Percentiles rank a stretch among this genome's conserved stretches.
Conservation (phyloP, 2,113 vertebrate species). For the Hippocampus abdominalis region DNA sequence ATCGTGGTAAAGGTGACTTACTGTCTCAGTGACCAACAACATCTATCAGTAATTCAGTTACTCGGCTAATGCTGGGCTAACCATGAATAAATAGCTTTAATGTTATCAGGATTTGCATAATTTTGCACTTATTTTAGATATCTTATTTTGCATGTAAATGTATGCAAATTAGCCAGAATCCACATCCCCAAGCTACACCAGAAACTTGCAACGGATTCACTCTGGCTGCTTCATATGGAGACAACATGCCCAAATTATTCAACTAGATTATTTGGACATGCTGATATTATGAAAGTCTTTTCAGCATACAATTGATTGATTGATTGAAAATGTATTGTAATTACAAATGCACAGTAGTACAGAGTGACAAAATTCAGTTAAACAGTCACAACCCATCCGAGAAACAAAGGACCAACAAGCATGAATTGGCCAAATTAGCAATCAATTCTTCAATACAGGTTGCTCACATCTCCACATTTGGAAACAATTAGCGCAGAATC, state of each 20-base stretch:
- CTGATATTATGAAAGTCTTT: background rate
- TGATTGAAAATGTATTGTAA: too few relatives aligned
- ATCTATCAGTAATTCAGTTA: background rate
- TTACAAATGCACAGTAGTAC: too few relatives aligned
- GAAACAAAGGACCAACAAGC: too few relatives aligned
- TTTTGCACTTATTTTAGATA: conserved; percentile 28
- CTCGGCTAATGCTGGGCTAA: background rate
- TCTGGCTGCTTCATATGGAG: conserved; percentile 12
- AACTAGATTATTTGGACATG: conserved; percentile 21
- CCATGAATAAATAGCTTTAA: conserved; percentile 27
- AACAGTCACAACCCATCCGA: too few relatives aligned
- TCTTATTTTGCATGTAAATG: conserved; percentile 48
- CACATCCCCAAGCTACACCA: conserved; percentile 31
- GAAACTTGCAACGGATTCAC: conserved; percentile 19
- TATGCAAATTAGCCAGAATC: conserved; percentile 41
- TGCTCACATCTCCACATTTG: too few relatives aligned
- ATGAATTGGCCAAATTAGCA: too few relatives aligned
- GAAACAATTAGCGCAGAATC: too few relatives aligned
- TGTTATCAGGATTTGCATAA: conserved; percentile 46
- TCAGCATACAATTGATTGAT: too few relatives aligned
- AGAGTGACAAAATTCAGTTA: too few relatives aligned
- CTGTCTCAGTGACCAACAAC: background rate
- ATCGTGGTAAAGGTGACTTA: background rate
- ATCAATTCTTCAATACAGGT: too few relatives aligned
- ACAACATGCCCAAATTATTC: conserved; percentile 37